Percentiles rank a stretch among this genome's conserved stretches.
Conservation (phyloP, 2,113 vertebrate species). For the Calonectris borealis region DNA sequence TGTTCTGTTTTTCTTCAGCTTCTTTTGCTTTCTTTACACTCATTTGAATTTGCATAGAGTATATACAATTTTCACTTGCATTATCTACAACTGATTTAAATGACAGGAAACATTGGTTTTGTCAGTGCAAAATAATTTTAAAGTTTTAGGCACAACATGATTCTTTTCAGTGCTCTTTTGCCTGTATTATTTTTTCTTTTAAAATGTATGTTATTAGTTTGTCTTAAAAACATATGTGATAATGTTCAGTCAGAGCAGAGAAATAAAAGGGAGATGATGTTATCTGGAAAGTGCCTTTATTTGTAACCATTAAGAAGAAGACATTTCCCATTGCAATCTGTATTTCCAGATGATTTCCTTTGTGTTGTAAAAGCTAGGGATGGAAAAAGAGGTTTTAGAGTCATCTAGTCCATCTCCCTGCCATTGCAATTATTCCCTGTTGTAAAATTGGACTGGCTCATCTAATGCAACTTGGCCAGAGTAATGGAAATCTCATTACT, state of each 20-base stretch:
- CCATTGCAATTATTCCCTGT: constrained; percentile 2
- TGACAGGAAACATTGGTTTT: background rate
- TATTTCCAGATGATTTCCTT: constrained; percentile 32
- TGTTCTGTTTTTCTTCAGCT: background rate
- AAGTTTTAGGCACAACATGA: background rate
- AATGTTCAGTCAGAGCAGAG: background rate
- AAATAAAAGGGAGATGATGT: background rate
- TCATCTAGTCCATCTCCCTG: background rate
- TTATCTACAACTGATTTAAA: background rate
- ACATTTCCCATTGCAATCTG: background rate
- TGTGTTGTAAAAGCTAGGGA: background rate
- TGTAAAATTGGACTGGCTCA: background rate
- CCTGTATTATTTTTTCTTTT: background rate
- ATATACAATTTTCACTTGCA: background rate
- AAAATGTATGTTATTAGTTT: background rate
- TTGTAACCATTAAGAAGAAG: constrained; percentile 4
- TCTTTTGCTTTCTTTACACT: background rate
- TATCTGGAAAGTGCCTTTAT: constrained; percentile 8
- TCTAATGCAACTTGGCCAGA: background rate
- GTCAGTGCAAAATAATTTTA: background rate
- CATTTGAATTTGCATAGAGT: background rate
- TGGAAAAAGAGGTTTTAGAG: background rate
- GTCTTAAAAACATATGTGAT: background rate
- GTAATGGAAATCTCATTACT: background rate
- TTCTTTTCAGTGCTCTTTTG: background rate